Conservation (phyloP, 2,888 invertebrate species). For the Watsonalla binaria region DNA sequence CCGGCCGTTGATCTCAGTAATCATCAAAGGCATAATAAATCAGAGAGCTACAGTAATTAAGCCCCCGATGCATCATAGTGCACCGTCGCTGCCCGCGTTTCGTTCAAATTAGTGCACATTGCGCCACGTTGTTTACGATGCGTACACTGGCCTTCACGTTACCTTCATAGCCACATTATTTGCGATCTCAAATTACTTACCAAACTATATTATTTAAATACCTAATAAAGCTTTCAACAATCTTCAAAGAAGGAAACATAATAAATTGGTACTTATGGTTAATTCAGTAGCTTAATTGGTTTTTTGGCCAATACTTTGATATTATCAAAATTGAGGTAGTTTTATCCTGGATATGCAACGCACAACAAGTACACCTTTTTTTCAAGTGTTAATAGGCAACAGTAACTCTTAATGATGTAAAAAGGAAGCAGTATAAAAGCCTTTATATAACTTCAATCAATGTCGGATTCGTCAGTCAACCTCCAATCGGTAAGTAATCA, state of each 20-base stretch:
- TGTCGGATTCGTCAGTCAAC: too few species aligned
- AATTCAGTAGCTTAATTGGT: too few species aligned
- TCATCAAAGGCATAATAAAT: background rate
- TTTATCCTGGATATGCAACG: too few species aligned
- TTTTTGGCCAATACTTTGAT: too few species aligned
- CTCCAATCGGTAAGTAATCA: too few species aligned
- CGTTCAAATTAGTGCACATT: constrained; percentile 31
- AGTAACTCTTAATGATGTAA: too few species aligned
- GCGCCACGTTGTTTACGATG: constrained; percentile 22
- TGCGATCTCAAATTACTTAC: constrained; percentile 2
- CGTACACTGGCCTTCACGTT: constrained; percentile 5
- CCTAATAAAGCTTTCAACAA: background rate
- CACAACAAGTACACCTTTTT: too few species aligned
- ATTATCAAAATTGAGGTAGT: too few species aligned
- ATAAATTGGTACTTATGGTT: background rate
- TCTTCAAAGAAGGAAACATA: background rate
- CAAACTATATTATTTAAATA: background rate
- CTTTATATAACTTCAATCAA: too few species aligned
- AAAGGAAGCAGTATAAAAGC: too few species aligned
- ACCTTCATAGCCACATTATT: background rate
- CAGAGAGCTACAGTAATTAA: background rate
- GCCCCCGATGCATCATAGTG: constrained; percentile 26
- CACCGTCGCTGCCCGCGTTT: constrained; percentile 29
- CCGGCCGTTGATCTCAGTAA: background rate
- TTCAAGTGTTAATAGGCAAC: too few species aligned